Conservation (phyloP, 1,140 invertebrate genomes). For the Hetaerina americana region DNA sequence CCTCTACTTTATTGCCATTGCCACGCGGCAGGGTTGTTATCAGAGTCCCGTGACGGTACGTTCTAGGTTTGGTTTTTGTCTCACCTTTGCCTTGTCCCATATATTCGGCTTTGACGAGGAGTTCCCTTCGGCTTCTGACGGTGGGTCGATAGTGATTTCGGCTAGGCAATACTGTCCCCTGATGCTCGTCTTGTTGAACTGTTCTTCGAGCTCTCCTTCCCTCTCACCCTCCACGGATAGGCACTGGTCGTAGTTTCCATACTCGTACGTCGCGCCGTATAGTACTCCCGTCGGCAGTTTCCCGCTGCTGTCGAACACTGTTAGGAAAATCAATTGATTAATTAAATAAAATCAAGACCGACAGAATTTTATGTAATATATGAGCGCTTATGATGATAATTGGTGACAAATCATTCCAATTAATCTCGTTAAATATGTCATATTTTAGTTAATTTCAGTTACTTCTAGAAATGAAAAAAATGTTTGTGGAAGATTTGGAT, state of each 20-base stretch:
- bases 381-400: too few relatives aligned
- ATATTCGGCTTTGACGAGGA: background rate
- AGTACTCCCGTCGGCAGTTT: conserved; percentile 31
- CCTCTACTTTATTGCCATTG: too few relatives aligned
- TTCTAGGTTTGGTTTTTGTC: background rate
- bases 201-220: conserved; percentile 19
- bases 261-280: conserved; percentile 30
- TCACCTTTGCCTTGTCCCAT: background rate
- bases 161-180: conserved; percentile 24
- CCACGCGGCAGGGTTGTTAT: too few relatives aligned
- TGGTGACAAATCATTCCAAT: too few relatives aligned
- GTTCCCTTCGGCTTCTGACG: background rate
- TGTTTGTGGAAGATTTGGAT: too few relatives aligned
- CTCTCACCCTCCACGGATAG: conserved; percentile 21
- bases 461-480: too few relatives aligned
- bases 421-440: too few relatives aligned
- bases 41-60: too few relatives aligned
- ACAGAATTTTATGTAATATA: too few relatives aligned
- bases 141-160: conserved; percentile 15
- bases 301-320: conserved; percentile 36
- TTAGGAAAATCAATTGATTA: too few relatives aligned
- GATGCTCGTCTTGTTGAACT: conserved; percentile 23
- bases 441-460: too few relatives aligned
- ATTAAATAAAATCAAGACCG: too few relatives aligned
- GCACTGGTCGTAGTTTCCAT: conserved; percentile 38